Evolutionary conservation across 1,140 invertebrate species (phyloP).

Genomic region (Drosophila persimilis): DNA sequence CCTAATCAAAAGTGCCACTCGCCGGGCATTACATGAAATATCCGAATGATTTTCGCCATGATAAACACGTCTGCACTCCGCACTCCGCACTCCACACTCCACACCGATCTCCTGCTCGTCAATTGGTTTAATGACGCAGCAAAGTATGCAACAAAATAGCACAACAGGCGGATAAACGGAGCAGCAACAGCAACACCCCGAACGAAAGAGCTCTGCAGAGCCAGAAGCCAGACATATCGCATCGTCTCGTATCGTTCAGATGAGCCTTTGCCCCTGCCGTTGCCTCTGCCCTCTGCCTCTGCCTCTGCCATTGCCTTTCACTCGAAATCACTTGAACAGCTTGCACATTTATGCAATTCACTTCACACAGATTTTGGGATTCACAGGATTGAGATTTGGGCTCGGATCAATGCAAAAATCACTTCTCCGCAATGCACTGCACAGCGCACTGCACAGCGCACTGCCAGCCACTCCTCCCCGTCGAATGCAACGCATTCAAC

Average conservation of each 20-base stretch:
- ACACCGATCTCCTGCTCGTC: conserved; percentile 10
- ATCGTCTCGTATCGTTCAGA: conserved; percentile 45
- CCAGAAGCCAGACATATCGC: conserved; percentile 8
- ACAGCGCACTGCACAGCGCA: background rate
- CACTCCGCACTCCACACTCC: background rate
- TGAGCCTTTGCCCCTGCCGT: background rate
- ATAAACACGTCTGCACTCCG: conserved; percentile 28
- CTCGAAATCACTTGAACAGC: conserved; percentile 65
- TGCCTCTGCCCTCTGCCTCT: too few species aligned
- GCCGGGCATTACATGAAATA: conserved; percentile 5
- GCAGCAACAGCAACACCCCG: background rate
- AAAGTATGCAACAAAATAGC: conserved; percentile 58
- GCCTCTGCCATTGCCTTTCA: conserved; percentile 27
- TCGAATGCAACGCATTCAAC: conserved; percentile 51
- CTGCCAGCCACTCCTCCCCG: background rate
- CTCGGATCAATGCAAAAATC: conserved; percentile 67
- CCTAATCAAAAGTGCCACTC: conserved; percentile 27
- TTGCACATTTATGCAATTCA: conserved; percentile 70
- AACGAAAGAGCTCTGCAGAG: background rate
- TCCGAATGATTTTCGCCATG: conserved; percentile 19
- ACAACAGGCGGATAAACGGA: conserved; percentile 17
- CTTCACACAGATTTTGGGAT: conserved; percentile 49
- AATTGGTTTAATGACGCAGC: conserved; percentile 68
- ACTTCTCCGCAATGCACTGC: conserved; percentile 42
- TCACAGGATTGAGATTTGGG: conserved; percentile 28